These are phyloP conservation scores for Sebastes steindachneri DNA, from an alignment of 2,797 vertebrate species.

Conservation along the genomic window DNA sequence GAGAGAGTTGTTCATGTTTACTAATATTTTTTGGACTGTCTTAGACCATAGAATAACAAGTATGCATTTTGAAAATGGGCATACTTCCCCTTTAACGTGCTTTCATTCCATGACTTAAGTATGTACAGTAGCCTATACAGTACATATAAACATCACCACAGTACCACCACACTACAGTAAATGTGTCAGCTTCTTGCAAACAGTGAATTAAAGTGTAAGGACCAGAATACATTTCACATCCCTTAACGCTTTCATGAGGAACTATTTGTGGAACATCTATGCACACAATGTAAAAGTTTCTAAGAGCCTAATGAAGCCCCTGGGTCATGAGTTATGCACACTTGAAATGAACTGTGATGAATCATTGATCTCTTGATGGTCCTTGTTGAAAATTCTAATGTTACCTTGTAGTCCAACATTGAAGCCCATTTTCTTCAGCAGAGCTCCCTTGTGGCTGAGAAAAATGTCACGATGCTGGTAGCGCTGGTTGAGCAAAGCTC, in stretches of 20 bases:
- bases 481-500: slow-evolving; percentile 54
- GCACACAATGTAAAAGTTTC: slow-evolving; percentile 31
- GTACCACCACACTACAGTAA: neutral
- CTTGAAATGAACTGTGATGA: slow-evolving; percentile 50
- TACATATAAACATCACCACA: neutral
- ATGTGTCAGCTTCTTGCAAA: neutral
- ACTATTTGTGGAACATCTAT: slow-evolving; percentile 36
- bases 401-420: slow-evolving; percentile 26
- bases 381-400: slow-evolving; percentile 48
- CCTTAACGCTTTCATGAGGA: slow-evolving; percentile 18
- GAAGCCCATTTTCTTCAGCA: slow-evolving; percentile 31
- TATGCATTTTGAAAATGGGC: no score
- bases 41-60: no score
- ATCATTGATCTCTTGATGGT: slow-evolving; percentile 54
- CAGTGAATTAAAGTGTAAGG: neutral
- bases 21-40: no score
- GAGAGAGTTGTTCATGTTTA: no score
- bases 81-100: neutral
- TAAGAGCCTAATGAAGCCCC: slow-evolving; percentile 52
- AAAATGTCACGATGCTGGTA: slow-evolving; percentile 69
- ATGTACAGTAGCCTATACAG: neutral
- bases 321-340: slow-evolving; percentile 48
- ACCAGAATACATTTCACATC: slow-evolving; percentile 4
- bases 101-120: neutral
- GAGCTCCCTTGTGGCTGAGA: slow-evolving; percentile 52